Percentiles rank a stretch among this genome's conserved stretches.
These are phyloP conservation scores for Ceuthmochares aereus DNA, from an alignment of 2,113 vertebrate species.

Conservation along the genomic window DNA sequence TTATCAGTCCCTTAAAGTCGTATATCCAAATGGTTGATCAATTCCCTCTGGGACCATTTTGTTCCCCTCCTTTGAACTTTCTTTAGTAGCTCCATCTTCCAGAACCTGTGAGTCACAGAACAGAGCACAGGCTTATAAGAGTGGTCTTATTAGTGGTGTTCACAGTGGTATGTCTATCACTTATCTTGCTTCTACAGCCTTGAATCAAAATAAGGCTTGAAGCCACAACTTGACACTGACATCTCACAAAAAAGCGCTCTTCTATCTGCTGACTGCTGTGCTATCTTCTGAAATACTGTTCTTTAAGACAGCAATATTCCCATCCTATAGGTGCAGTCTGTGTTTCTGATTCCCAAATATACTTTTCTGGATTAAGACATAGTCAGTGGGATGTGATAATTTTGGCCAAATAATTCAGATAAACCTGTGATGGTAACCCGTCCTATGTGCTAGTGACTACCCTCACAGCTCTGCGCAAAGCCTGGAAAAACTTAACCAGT, in stretches of 20 bases:
- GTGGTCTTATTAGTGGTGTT: neutral
- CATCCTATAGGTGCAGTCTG: neutral
- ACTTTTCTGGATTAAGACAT: neutral
- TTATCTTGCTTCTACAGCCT: neutral
- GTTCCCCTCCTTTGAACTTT: neutral
- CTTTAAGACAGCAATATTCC: neutral
- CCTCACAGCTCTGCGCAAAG: neutral
- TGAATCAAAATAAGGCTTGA: neutral
- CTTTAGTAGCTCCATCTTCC: neutral
- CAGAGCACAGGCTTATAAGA: neutral
- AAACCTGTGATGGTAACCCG: neutral
- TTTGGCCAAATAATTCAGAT: neutral
- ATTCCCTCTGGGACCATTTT: neutral
- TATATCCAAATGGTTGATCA: neutral
- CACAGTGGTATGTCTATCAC: neutral
- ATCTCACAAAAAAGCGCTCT: neutral
- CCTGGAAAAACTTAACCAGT: neutral
- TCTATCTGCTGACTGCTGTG: neutral
- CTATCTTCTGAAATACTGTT: neutral
- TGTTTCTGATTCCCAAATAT: neutral
- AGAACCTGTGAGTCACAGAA: neutral
- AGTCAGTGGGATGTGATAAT: neutral
- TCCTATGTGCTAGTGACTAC: neutral
- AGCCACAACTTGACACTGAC: neutral
- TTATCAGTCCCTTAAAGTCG: neutral